phyloP scores from a whole-genome alignment of 2,797 vertebrate species.

The Lithobates pipiens region DNA sequence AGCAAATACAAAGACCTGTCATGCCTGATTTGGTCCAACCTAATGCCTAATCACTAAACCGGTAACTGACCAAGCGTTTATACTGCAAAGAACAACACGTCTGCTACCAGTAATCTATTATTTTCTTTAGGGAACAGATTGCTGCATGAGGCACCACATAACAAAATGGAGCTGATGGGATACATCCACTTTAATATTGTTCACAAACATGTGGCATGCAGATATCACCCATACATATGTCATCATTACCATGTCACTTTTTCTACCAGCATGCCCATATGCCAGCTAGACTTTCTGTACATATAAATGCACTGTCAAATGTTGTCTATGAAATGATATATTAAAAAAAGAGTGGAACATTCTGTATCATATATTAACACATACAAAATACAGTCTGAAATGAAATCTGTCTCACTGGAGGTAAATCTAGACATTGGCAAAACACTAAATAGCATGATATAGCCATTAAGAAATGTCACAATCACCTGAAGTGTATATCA shows the following conservation, averaged over 20 bases:
- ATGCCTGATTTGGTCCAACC: conserved; percentile 11
- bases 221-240: conserved; percentile 6
- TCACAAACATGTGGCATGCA: not conserved
- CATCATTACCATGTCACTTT: conserved; percentile 10
- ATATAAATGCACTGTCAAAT: not conserved
- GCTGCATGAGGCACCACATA: not conserved
- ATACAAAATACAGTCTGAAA: too few relatives aligned
- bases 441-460: too few relatives aligned
- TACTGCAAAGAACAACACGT: conserved; percentile 17
- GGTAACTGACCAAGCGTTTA: conserved; percentile 26
- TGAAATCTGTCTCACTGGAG: too few relatives aligned
- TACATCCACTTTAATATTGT: not conserved
- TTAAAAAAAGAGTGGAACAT: not conserved
- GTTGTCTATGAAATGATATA: not conserved
- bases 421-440: too few relatives aligned
- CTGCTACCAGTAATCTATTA: not conserved
- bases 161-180: conserved; percentile 13
- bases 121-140: not conserved
- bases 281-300: not conserved
- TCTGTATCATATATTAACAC: not conserved
- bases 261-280: not conserved
- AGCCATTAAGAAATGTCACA: too few relatives aligned
- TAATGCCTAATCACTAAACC: conserved; percentile 35
- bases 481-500: too few relatives aligned
- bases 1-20: conserved; percentile 51